These are phyloP conservation scores for Chionodraco myersi DNA, from an alignment of 2,113 vertebrate species.

Conservation along the genomic window DNA sequence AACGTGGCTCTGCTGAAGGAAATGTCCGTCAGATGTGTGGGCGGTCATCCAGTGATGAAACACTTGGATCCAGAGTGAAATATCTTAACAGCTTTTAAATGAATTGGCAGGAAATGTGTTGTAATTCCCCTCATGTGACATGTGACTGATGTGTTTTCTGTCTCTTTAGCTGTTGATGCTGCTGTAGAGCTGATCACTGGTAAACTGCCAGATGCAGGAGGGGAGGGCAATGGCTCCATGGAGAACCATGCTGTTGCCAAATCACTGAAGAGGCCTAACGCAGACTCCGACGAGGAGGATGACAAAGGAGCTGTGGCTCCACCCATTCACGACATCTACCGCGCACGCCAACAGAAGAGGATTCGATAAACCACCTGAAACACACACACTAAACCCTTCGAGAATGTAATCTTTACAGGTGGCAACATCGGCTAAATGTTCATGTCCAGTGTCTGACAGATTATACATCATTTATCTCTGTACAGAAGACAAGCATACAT, in stretches of 20 bases:
- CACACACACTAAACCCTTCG: constrained; percentile 27
- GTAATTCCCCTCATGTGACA: not conserved
- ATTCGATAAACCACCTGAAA: constrained; percentile 88
- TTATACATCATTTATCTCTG: constrained; percentile 33
- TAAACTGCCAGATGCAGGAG: constrained; percentile 87
- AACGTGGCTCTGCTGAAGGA: not conserved
- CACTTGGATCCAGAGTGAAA: not conserved
- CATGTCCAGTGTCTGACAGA: constrained; percentile 49
- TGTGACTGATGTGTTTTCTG: not conserved
- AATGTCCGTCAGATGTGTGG: not conserved
- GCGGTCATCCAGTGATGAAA: not conserved
- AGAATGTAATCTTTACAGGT: constrained; percentile 70
- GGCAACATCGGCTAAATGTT: constrained; percentile 35
- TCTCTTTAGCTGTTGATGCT: constrained; percentile 90
- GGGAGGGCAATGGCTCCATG: constrained; percentile 93
- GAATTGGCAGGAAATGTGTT: not conserved
- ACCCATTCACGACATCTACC: constrained; percentile 97
- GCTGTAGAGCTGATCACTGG: constrained; percentile 95
- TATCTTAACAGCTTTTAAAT: not conserved
- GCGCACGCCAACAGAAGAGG: constrained; percentile 96
- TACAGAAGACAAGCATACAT: constrained; percentile 43
- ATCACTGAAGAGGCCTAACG: constrained; percentile 94
- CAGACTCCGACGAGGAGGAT: constrained; percentile 97
- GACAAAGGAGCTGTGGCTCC: constrained; percentile 96
- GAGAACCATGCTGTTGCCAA: constrained; percentile 92